Percentiles rank a stretch among this genome's conserved stretches.
Evolutionary conservation across 2,113 vertebrate species (phyloP).

Genomic region (Petromus typicus): DNA sequence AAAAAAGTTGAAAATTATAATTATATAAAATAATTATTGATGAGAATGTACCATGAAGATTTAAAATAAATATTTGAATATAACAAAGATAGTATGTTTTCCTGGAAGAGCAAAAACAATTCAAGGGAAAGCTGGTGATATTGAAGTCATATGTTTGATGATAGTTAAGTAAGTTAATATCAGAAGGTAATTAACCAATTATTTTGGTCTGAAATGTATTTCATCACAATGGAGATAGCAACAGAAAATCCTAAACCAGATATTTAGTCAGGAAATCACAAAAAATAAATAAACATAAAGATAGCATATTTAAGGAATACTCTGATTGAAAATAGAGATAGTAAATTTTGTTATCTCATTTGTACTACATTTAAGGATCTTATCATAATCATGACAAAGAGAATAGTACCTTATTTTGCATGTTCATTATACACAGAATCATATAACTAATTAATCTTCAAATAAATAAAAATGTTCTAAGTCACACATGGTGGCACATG

Average conservation of each 20-base stretch:
- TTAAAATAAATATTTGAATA: background rate
- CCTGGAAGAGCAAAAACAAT: background rate
- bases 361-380: background rate
- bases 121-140: background rate
- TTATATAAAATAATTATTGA: background rate
- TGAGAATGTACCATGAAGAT: background rate
- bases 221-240: background rate
- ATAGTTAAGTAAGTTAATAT: background rate
- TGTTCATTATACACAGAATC: background rate
- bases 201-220: background rate
- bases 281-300: no score
- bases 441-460: no score
- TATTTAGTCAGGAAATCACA: background rate
- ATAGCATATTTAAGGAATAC: background rate
- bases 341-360: background rate
- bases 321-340: background rate
- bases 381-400: background rate
- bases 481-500: no score
- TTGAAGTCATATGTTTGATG: background rate
- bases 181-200: no score
- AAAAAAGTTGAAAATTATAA: background rate
- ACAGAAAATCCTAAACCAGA: background rate
- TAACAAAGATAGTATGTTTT: background rate
- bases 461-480: background rate
- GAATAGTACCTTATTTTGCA: background rate